These are phyloP conservation scores for Spisula subtruncata DNA, from an alignment of 2,888 invertebrate species.

Conservation along the genomic window DNA sequence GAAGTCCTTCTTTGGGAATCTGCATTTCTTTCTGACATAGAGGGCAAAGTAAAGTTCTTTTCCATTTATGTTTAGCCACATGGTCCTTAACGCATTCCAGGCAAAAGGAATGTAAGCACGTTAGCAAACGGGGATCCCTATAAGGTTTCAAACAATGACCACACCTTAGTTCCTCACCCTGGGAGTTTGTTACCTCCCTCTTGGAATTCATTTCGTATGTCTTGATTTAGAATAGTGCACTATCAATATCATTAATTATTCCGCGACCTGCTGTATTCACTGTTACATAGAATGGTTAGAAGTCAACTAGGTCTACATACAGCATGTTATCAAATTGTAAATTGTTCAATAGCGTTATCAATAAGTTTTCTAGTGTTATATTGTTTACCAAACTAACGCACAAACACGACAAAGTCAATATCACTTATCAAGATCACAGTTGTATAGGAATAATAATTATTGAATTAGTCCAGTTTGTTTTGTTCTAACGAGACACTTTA, in stretches of 20 bases:
- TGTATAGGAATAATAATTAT: neutral
- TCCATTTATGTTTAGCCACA: slow-evolving; percentile 72
- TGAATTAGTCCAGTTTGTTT: neutral
- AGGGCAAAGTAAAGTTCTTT: slow-evolving; percentile 72
- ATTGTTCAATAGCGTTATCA: neutral
- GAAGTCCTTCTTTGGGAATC: slow-evolving; percentile 73
- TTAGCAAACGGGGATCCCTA: slow-evolving; percentile 73
- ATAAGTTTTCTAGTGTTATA: neutral
- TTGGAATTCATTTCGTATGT: slow-evolving; percentile 34
- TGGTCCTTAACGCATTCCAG: slow-evolving; percentile 72
- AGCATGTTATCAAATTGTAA: neutral
- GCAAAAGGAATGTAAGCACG: slow-evolving; percentile 75
- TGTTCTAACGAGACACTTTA: neutral
- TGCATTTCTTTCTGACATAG: slow-evolving; percentile 71
- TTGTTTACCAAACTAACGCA: neutral
- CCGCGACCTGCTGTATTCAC: neutral
- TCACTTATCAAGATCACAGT: neutral
- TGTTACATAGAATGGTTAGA: too few relatives aligned
- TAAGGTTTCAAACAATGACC: slow-evolving; percentile 71
- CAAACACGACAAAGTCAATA: neutral
- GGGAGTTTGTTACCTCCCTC: slow-evolving; percentile 34
- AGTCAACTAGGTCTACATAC: too few relatives aligned
- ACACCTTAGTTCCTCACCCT: slow-evolving; percentile 65
- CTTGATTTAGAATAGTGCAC: neutral
- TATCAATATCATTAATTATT: neutral